Base-by-base conservation (phyloP, 2,888 invertebrate species). In the Sphinx pinastri region DNA sequence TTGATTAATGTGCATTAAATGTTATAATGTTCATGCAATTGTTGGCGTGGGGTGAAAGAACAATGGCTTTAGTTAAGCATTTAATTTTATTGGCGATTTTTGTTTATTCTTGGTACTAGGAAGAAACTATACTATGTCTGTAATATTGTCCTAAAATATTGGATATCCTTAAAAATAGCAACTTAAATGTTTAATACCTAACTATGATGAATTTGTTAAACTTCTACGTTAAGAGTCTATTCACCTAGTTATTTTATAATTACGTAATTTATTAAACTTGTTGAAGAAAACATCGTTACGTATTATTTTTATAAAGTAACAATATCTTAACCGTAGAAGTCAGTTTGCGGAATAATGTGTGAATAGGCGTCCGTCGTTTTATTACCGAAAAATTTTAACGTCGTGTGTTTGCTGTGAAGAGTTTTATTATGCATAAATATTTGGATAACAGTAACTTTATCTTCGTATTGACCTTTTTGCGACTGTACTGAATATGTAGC, bases 391-490 rank as follows among this genome's bases (percentile, higher is more conserved):
- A 59, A 38, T 51, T 51, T 66, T 54, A 67, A 52, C 51, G 51
- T 7, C 45, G 51, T 14, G 47, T 70, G 67, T 60, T 69, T 69
- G 16, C 47, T 52, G 38, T 59, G 31, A 68, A 69, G 55, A 72
- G 55, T 73, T 76, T 75, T 71, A 74, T 74, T 73, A 67, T 45
- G 67, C 73, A 70, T 74, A 73, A 75, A 78, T 74, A 75, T 78
- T 76, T 72, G 70, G 70, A 70, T 75, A 73, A 78, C 75, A 70
- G 74, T 73, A 69, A 71, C 68, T 72, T 74, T 75, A 75, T 74
- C 51, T 67, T 31, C 31, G 68, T 66, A 68, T 69, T 75, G 71
- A 59, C 72, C 71, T 72, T 68, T 66, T 72, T 71, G 52, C 60
- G 57, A 67, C 55, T 70, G 71, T 68, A 70, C 69, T 59, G 68